These are phyloP conservation scores for Columba livia DNA, from an alignment of 2,113 vertebrate species.

Conservation along the genomic window DNA sequence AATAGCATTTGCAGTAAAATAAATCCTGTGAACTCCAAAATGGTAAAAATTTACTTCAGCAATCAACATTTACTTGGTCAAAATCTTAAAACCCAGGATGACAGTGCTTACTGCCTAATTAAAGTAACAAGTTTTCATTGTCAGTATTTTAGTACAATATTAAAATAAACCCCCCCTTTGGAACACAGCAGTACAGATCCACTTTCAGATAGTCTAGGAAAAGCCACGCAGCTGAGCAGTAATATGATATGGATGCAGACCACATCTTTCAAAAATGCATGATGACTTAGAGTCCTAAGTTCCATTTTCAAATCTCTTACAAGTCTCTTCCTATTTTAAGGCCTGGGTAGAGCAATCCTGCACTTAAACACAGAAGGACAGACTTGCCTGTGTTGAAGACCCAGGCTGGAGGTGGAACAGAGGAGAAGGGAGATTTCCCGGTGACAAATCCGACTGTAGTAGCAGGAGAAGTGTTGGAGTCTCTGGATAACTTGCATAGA, in stretches of 20 bases:
- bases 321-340: constrained; percentile 26
- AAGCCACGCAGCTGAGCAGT: constrained; percentile 36
- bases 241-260: constrained; percentile 7
- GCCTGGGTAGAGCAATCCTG: neutral
- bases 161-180: constrained; percentile 23
- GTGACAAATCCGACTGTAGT: neutral
- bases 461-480: neutral
- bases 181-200: neutral
- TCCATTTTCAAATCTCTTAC: constrained; percentile 5
- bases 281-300: neutral
- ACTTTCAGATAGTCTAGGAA: constrained; percentile 41
- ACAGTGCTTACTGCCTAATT: neutral
- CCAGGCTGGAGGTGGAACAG: neutral
- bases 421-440: neutral
- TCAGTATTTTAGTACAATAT: neutral
- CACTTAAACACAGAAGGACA: neutral
- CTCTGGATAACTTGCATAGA: neutral
- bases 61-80: neutral
- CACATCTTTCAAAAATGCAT: neutral
- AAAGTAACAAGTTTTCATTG: neutral
- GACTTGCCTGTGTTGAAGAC: neutral
- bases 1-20: neutral
- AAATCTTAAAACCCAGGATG: neutral
- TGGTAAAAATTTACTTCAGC: neutral
- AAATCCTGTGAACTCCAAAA: neutral